Evolutionary conservation across 1,140 invertebrate species (phyloP), one percentile per base, ranked within the genome.

Genomic region (Whitmania pigra): DNA sequence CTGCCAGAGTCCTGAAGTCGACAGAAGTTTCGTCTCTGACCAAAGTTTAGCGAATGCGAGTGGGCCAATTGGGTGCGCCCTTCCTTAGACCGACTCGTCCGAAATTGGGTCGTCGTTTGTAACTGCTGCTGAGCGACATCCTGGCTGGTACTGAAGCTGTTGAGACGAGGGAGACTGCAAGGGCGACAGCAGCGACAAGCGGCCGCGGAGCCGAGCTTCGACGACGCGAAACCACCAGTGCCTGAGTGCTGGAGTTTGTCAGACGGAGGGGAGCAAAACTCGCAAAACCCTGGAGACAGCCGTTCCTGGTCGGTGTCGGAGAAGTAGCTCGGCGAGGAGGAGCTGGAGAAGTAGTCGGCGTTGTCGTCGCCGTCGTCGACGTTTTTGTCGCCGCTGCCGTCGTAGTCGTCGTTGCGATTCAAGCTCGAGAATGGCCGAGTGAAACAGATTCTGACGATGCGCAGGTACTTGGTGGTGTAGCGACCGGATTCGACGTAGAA

Each of bases 401-500:
- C 27, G 55, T 60, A 5, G 27, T 60, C 57, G 22, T 63, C 57
- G 57, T n/a, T n/a, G 22, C 57, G 22, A 49, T 11, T 5, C 43
- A 49, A 49, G 15, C 43, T 49, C 11, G 29, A 63, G 43, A 70
- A 70, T 17, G 69, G 69, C 15, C 49, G 31, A 25, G 49, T 49
- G 69, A 70, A 70, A 13, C 31, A 70, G n/a, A 70, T 70, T 7
- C 69, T 36, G 17, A 70, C 31, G 43, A 70, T 70, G 40, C 69
- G 69, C 53, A 70, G 69, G 43, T 70, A 70, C 17, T 49, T 36
- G n/a, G 69, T 70, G 0, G 69, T 49, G 49, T 49, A 70, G 18
- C 69, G 69, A 25, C 69, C 69, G 3, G 69, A 70, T 49, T 70
- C 69, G 7, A 70, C 69, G 69, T 49, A 70, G 49, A 70, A 70